Evolutionary conservation across 2,888 invertebrate genomes (phyloP).

Genomic region (Diloba caeruleocephala): DNA sequence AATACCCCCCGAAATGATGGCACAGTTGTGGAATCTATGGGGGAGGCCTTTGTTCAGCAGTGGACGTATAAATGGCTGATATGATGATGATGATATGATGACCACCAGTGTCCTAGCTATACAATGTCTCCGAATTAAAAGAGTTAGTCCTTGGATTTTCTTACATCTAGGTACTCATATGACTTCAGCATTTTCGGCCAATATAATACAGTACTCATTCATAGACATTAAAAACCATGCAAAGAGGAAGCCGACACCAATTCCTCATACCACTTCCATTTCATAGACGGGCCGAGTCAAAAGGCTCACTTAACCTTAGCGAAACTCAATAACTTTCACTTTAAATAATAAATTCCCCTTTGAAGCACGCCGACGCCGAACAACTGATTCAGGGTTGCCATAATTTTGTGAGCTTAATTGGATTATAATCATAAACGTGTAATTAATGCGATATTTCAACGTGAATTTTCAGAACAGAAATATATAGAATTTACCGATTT

Average conservation of each 20-base stretch:
- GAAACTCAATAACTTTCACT: slow-evolving; percentile 87
- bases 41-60: too few relatives aligned
- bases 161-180: too few relatives aligned
- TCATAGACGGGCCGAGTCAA: slow-evolving; percentile 73
- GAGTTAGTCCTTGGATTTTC: too few relatives aligned
- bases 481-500: neutral
- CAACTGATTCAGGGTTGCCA: slow-evolving; percentile 78
- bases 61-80: too few relatives aligned
- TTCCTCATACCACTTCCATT: slow-evolving; percentile 65
- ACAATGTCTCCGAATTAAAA: too few relatives aligned
- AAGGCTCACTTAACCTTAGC: slow-evolving; percentile 87
- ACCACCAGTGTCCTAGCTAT: too few relatives aligned
- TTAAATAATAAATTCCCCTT: slow-evolving; percentile 87
- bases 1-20: too few relatives aligned
- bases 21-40: too few relatives aligned
- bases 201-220: slow-evolving; percentile 26
- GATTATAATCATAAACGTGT: slow-evolving; percentile 51
- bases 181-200: neutral
- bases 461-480: slow-evolving; percentile 4
- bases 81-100: too few relatives aligned
- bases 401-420: slow-evolving; percentile 64
- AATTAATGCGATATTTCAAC: slow-evolving; percentile 50
- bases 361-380: slow-evolving; percentile 77
- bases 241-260: slow-evolving; percentile 70
- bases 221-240: slow-evolving; percentile 64